Conservation (phyloP, 2,797 vertebrate species). For the Catamblyrhynchus diadema region DNA sequence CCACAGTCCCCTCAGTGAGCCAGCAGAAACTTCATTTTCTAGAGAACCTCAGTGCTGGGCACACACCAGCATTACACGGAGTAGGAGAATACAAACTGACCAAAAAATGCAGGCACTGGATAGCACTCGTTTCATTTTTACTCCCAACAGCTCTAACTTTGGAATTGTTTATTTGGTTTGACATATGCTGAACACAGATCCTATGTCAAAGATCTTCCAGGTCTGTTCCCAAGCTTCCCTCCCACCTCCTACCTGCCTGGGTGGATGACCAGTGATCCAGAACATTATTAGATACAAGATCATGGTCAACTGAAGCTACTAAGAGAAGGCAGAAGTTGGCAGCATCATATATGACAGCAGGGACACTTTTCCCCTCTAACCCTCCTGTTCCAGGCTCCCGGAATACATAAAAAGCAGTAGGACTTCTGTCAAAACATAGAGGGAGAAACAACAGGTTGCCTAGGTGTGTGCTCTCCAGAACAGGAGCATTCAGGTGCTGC, state of each 20-base stretch:
- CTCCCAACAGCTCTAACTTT: not conserved
- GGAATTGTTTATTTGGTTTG: conserved; percentile 56
- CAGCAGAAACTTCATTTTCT: not conserved
- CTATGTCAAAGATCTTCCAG: not conserved
- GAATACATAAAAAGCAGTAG: not conserved
- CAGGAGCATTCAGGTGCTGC: not conserved
- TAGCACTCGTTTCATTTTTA: not conserved
- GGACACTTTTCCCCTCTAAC: not conserved
- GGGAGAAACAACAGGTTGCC: not conserved
- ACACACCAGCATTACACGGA: not conserved
- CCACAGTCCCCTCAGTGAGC: not conserved
- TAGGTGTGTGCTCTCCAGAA: not conserved
- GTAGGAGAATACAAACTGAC: not conserved
- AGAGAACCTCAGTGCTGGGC: not conserved
- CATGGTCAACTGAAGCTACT: not conserved
- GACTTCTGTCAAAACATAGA: not conserved
- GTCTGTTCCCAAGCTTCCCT: not conserved
- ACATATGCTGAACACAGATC: not conserved
- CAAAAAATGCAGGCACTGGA: not conserved
- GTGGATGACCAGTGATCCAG: not conserved
- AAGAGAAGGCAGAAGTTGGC: not conserved
- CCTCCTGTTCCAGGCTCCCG: not conserved
- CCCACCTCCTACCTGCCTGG: not conserved
- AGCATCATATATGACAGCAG: not conserved
- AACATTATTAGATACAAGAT: not conserved